Evolutionary conservation across 2,888 invertebrate genomes (phyloP).

Genomic region (Tenthredo notha): DNA sequence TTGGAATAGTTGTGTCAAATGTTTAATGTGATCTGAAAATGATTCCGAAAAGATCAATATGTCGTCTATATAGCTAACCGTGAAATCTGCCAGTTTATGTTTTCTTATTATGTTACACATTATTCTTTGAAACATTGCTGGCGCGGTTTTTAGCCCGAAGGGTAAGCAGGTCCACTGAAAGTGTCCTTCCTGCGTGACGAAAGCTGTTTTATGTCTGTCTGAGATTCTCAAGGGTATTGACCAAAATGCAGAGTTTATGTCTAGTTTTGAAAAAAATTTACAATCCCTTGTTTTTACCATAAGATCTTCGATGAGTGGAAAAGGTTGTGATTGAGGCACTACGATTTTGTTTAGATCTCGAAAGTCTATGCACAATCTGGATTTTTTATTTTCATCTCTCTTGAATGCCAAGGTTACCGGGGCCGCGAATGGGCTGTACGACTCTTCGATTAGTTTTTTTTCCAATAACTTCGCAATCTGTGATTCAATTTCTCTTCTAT

Average conservation of each 20-base stretch:
- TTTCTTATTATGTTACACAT: background rate
- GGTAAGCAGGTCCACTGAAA: background rate
- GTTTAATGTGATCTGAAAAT: background rate
- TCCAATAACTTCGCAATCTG: no score
- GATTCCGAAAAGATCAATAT: background rate
- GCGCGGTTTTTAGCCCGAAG: background rate
- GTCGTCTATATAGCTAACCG: background rate
- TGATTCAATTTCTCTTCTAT: no score
- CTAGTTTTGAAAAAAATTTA: conserved; percentile 68
- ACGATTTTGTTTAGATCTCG: conserved; percentile 63
- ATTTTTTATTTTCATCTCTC: conserved; percentile 62
- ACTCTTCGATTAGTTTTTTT: no score
- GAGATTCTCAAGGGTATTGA: conserved; percentile 68
- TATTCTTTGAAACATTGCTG: background rate
- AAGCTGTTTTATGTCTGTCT: conserved; percentile 70
- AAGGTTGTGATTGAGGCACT: conserved; percentile 68
- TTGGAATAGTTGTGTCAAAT: background rate
- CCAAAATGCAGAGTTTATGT: conserved; percentile 75
- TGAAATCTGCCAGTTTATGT: background rate
- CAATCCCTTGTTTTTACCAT: conserved; percentile 67
- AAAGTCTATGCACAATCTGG: conserved; percentile 61
- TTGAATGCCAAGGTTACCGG: no score
- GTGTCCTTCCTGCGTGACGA: conserved; percentile 54
- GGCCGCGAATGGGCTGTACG: no score
- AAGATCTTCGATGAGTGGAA: conserved; percentile 70